Percentiles rank a stretch among this genome's conserved stretches.
phyloP scores from a whole-genome alignment of 2,113 vertebrate species.

The Pachyramphus minor region DNA sequence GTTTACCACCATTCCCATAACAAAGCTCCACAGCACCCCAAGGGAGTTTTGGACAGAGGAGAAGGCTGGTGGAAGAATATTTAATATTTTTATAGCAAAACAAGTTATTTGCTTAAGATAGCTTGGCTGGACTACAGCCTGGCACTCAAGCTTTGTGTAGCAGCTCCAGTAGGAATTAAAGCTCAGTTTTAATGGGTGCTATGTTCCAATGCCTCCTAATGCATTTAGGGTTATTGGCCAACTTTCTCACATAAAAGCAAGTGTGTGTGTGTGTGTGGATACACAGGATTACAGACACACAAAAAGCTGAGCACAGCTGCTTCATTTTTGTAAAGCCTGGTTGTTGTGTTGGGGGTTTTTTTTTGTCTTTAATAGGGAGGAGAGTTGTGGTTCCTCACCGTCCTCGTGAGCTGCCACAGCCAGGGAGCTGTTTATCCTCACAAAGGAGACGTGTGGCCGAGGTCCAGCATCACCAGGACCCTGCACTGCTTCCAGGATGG shows the following conservation, averaged over 20 bases:
- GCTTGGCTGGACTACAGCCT: slow-evolving; percentile 69
- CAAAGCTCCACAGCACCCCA: slow-evolving; percentile 9
- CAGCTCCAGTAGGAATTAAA: slow-evolving; percentile 76
- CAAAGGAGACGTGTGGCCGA: slow-evolving; percentile 81
- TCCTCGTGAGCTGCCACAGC: slow-evolving; percentile 89
- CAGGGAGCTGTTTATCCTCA: slow-evolving; percentile 85
- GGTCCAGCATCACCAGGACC: slow-evolving; percentile 70
- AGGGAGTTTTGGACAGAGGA: slow-evolving; percentile 54
- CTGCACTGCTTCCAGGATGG: slow-evolving; percentile 76
- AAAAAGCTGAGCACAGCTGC: slow-evolving; percentile 76
- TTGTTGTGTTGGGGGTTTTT: neutral
- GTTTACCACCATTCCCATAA: slow-evolving; percentile 31
- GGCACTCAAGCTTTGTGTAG: slow-evolving; percentile 62
- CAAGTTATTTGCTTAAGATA: slow-evolving; percentile 79
- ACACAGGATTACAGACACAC: slow-evolving; percentile 56
- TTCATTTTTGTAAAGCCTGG: slow-evolving; percentile 69
- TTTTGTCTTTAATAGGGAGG: slow-evolving; percentile 18
- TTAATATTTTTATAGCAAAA: slow-evolving; percentile 76
- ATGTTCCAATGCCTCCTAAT: slow-evolving; percentile 76
- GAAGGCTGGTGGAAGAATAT: slow-evolving; percentile 63
- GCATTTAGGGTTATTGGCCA: slow-evolving; percentile 73
- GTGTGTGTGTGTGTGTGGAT: neutral
- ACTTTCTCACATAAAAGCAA: slow-evolving; percentile 74
- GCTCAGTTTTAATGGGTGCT: slow-evolving; percentile 74
- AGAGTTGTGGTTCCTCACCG: slow-evolving; percentile 78